These are phyloP conservation scores for Python bivittatus DNA, from an alignment of 2,113 vertebrate species.

Conservation along the genomic window DNA sequence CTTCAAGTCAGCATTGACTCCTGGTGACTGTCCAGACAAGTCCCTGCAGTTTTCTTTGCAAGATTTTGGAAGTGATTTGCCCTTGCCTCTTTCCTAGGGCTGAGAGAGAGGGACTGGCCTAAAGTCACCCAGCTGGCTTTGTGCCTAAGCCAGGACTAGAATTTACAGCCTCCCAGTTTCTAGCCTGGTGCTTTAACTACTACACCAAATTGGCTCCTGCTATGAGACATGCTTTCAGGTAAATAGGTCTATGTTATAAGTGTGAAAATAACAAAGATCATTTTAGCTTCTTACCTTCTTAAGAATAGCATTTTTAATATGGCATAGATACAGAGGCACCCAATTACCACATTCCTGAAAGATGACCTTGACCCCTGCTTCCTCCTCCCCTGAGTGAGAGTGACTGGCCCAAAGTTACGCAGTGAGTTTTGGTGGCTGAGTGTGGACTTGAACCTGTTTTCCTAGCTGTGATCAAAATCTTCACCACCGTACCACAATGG, in stretches of 20 bases:
- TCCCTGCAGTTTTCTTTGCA: background rate
- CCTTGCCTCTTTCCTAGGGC: background rate
- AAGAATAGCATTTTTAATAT: background rate
- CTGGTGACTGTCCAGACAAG: background rate
- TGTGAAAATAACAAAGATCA: background rate
- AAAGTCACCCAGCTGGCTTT: background rate
- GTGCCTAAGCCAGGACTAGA: background rate
- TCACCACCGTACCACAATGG: background rate
- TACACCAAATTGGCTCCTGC: background rate
- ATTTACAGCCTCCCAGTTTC: background rate
- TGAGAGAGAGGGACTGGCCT: background rate
- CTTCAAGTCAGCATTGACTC: background rate
- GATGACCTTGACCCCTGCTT: background rate
- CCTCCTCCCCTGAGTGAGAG: background rate
- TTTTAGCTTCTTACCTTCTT: background rate
- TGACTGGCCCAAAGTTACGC: background rate
- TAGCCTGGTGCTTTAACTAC: background rate
- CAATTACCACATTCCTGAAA: background rate
- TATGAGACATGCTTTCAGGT: background rate
- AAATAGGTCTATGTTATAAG: background rate
- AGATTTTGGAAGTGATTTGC: background rate
- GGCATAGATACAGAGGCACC: background rate
- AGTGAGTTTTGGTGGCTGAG: background rate
- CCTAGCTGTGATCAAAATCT: background rate
- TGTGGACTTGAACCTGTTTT: background rate